Base-by-base conservation (phyloP, 2,888 invertebrate genomes). In the Furcula furcula region DNA sequence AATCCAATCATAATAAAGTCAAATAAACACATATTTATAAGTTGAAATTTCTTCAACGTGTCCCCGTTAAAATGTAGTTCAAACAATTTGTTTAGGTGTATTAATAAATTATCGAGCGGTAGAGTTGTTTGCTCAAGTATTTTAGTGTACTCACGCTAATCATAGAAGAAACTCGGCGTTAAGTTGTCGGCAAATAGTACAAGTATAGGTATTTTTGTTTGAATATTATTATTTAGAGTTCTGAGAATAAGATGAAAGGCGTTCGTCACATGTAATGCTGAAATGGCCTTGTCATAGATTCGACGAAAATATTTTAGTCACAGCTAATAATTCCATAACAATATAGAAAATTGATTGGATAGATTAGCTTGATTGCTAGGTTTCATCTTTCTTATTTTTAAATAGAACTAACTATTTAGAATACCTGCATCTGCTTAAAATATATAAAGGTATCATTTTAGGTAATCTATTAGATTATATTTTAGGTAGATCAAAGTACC, bases 141-240 rank as follows among this genome's bases (percentile, higher is more conserved):
- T 79, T 81, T 82, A 82, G 81, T 74, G 63, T 55, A 45, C 53
- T 47, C 46, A 51, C 60, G 74, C 63, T 83, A 83, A 82, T 69
- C 49, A 68, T 43, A 50, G 58, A 66, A 66, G 73, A 79, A 80
- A 80, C 76, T 75, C 44, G 36, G 51, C 55, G 74, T 64, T 78
- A 80, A 81, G 70, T 75, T 55, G 61, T 66, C 34, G 41, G 60
- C 55, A 72, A 81, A 82, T 58, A 76, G 22, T 9, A 36, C 41
- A 52, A 52, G 38, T 47, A 41, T 45, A 44, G 54, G 35, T 55
- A 48, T 49, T 46, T 40, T 36, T 43, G 43, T 46, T 36, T 2
- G 21, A 4, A 19, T 20, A 21, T 28, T 14, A 26, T 28, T 27
- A 23, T 12, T 6, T 23, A 7, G 7, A 23, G 7, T 23, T 23